Percentiles rank a stretch among this genome's conserved stretches.
Evolutionary conservation across 1,140 invertebrate species (phyloP).

Genomic region (Notospermus geniculatus): DNA sequence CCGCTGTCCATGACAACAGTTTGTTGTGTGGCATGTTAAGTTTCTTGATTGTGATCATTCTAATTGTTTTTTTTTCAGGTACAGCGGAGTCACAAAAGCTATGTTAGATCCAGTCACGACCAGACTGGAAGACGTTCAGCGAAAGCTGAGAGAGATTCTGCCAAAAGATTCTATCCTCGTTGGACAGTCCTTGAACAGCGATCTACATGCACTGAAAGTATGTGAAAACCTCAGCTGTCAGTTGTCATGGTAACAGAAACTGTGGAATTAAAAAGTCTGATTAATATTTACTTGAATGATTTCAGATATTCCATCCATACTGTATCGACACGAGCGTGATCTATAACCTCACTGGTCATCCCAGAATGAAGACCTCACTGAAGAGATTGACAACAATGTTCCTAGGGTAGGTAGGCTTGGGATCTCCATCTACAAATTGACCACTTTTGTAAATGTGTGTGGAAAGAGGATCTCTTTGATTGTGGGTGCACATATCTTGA

Average conservation of each 20-base stretch:
- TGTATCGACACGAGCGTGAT: constrained; percentile 87
- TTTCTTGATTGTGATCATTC: not conserved
- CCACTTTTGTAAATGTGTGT: not conserved
- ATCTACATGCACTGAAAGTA: not conserved
- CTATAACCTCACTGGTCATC: constrained; percentile 76
- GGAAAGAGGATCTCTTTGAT: not conserved
- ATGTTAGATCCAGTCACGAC: not conserved
- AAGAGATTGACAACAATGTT: constrained; percentile 59
- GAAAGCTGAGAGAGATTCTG: not conserved
- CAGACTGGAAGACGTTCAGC: not conserved
- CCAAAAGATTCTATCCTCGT: not conserved
- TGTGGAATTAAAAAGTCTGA: not conserved
- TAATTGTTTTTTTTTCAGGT: not conserved
- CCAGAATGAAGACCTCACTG: constrained; percentile 72
- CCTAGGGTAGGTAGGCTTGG: not conserved
- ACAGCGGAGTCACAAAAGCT: not conserved
- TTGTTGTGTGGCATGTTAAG: not conserved
- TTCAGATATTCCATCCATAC: constrained; percentile 70
- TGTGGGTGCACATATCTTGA: not conserved
- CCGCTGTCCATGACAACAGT: not conserved
- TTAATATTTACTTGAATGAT: not conserved
- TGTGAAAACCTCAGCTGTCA: not conserved
- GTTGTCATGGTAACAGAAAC: not conserved
- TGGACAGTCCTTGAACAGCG: not conserved
- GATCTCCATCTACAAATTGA: not conserved